These are phyloP conservation scores for Cinclus cinclus DNA, from an alignment of 2,113 vertebrate genomes.

Conservation along the genomic window DNA sequence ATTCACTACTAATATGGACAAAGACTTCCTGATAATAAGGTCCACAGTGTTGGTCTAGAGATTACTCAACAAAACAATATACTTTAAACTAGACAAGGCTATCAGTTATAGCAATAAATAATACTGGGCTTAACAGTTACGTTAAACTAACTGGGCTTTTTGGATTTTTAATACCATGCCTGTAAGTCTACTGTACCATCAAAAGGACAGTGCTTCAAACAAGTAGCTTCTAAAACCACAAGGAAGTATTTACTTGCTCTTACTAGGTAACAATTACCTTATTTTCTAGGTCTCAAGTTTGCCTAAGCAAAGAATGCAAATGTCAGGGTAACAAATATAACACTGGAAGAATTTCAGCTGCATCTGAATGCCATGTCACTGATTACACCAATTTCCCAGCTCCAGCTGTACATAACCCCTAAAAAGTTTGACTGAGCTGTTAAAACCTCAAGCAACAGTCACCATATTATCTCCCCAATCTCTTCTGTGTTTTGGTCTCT, in stretches of 20 bases:
- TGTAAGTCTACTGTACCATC: not conserved
- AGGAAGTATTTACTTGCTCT: not conserved
- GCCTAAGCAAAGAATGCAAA: conserved; percentile 23
- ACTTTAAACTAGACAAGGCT: not conserved
- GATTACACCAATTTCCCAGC: not conserved
- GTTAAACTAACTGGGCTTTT: not conserved
- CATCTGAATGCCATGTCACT: not conserved
- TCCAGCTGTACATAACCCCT: not conserved
- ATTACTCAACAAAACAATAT: not conserved
- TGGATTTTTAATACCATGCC: not conserved
- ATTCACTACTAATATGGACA: not conserved
- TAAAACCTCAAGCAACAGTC: not conserved
- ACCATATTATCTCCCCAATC: not conserved
- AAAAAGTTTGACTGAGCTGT: not conserved
- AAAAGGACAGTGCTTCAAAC: not conserved
- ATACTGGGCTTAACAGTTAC: not conserved
- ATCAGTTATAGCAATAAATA: not conserved
- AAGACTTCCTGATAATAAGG: not conserved
- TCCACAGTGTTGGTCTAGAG: not conserved
- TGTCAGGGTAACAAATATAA: not conserved
- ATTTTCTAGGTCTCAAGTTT: conserved; percentile 6
- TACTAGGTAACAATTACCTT: not conserved
- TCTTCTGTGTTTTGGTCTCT: not conserved
- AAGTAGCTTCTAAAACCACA: not conserved
- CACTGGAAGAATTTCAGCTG: not conserved